phyloP scores from a whole-genome alignment of 1,140 invertebrate species.

The Archivesica marissinica region DNA sequence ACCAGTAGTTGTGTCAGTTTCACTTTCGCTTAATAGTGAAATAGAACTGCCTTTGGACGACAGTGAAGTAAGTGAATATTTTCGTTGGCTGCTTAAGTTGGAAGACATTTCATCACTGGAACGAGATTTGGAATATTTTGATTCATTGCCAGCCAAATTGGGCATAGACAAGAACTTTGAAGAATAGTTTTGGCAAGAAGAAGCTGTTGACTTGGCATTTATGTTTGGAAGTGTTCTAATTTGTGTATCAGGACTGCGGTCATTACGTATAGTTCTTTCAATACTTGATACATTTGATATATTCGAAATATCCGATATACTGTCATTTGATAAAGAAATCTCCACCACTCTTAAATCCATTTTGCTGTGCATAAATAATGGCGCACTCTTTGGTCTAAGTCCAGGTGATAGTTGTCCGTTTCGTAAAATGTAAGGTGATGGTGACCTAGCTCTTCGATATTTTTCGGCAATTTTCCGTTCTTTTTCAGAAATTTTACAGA shows the following conservation, averaged over 20 bases:
- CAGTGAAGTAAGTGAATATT: slow-evolving; percentile 3
- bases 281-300: neutral
- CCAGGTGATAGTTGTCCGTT: slow-evolving; percentile 1
- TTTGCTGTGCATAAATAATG: slow-evolving; percentile 27
- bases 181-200: slow-evolving; percentile 29
- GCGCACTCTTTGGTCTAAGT: slow-evolving; percentile 38
- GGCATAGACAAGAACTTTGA: slow-evolving; percentile 24
- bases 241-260: neutral
- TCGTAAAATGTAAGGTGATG: slow-evolving; percentile 22
- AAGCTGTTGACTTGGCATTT: neutral
- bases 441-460: slow-evolving; percentile 37
- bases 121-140: neutral
- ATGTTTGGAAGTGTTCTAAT: neutral
- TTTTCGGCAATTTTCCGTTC: slow-evolving; percentile 48
- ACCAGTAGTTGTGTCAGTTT: neutral
- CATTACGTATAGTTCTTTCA: neutral
- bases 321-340: slow-evolving; percentile 24
- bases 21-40: slow-evolving; percentile 21
- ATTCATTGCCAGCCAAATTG: slow-evolving; percentile 19
- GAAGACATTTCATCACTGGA: slow-evolving; percentile 18
- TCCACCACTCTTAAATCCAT: slow-evolving; percentile 33
- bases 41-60: slow-evolving; percentile 40
- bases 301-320: neutral
- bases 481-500: neutral
- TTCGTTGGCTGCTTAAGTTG: slow-evolving; percentile 12